Evolutionary conservation across 2,113 vertebrate species (phyloP).

Genomic region (Poeciliopsis turrubarensis): DNA sequence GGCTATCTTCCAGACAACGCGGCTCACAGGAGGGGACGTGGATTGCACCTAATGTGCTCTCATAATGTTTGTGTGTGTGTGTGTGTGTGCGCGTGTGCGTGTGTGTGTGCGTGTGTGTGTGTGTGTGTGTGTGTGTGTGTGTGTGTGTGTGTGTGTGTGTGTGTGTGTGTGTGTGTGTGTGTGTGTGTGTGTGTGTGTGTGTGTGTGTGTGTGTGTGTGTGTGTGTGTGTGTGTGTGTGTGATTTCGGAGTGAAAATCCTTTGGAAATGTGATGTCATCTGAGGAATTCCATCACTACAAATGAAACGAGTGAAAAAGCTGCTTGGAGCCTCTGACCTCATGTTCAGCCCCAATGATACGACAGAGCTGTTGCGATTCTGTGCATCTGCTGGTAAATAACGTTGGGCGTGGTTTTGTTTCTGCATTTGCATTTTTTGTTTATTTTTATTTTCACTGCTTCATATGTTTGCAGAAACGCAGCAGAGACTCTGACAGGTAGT

Average conservation of each 20-base stretch:
- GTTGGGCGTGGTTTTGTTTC: not conserved
- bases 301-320: not conserved
- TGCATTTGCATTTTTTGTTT: not conserved
- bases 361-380: conserved; percentile 35
- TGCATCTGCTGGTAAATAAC: conserved; percentile 32
- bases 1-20: not conserved
- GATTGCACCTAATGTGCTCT: not conserved
- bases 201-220: no score
- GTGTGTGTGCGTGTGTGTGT: no score
- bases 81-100: not conserved
- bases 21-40: not conserved
- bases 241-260: not conserved
- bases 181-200: no score
- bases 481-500: conserved; percentile 2
- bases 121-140: no score
- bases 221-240: no score
- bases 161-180: no score
- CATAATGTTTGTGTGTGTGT: conserved; percentile 1
- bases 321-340: not conserved
- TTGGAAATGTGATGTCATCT: not conserved
- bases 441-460: not conserved
- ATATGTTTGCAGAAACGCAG: conserved; percentile 20
- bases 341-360: conserved; percentile 14
- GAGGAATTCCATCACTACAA: not conserved
- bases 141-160: no score